Percentiles rank a stretch among this genome's conserved stretches.
Conservation (phyloP, 2,888 invertebrate species). For the Limnephilus lunatus region DNA sequence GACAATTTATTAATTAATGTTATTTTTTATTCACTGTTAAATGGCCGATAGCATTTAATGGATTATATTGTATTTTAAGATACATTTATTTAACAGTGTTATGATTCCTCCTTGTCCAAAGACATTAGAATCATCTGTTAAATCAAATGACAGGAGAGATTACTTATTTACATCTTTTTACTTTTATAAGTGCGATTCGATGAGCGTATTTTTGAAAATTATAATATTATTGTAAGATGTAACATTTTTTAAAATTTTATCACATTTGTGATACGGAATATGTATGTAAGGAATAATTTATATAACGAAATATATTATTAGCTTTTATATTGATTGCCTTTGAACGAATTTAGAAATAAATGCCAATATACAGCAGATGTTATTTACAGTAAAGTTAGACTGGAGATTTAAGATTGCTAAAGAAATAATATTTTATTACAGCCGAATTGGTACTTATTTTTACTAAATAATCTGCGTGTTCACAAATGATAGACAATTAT, state of each 20-base stretch:
- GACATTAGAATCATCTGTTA: neutral
- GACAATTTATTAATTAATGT: neutral
- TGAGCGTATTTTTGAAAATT: neutral
- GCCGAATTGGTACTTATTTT: neutral
- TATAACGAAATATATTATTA: neutral
- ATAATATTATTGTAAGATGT: neutral
- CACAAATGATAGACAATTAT: neutral
- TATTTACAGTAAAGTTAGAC: slow-evolving; percentile 13
- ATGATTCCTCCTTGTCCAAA: neutral
- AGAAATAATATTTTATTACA: neutral
- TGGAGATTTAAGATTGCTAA: slow-evolving; percentile 2
- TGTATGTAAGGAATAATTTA: neutral
- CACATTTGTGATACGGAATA: neutral
- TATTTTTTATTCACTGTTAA: neutral
- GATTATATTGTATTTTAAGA: neutral
- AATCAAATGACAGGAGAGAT: neutral
- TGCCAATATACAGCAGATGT: slow-evolving; percentile 41
- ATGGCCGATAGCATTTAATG: neutral
- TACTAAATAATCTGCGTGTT: neutral
- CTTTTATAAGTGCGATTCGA: neutral
- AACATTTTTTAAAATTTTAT: neutral
- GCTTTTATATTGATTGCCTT: neutral
- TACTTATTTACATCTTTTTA: neutral
- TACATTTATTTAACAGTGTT: neutral
- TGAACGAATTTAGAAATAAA: neutral